These are phyloP conservation scores for Rhynchopsitta pachyrhyncha DNA, from an alignment of 2,113 vertebrate genomes.

Conservation along the genomic window DNA sequence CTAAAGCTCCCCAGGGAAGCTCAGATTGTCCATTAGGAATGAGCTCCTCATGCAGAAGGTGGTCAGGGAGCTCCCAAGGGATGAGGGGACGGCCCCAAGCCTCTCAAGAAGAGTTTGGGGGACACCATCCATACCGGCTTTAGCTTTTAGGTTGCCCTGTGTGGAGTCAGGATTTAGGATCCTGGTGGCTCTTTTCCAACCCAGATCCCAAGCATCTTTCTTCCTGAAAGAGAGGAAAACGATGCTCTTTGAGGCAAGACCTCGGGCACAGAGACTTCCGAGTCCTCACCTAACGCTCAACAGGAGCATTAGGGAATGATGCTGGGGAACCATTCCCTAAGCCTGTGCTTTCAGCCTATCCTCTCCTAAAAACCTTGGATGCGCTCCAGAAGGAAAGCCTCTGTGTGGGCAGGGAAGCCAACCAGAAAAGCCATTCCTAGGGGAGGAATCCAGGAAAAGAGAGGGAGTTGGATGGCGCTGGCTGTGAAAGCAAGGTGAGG, in stretches of 20 bases:
- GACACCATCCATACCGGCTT: neutral
- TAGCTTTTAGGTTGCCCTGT: neutral
- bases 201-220: neutral
- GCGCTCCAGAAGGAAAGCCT: neutral
- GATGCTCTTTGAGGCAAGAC: neutral
- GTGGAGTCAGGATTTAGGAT: neutral
- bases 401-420: neutral
- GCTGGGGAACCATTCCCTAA: neutral
- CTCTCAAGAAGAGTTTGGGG: neutral
- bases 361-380: neutral
- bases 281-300: neutral
- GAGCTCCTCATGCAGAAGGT: neutral
- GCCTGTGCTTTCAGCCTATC: fast-evolving
- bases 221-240: neutral
- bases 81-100: neutral
- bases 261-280: neutral
- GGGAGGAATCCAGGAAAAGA: neutral
- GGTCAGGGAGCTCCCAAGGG: neutral
- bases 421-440: neutral
- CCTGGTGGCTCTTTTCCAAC: neutral
- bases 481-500: neutral
- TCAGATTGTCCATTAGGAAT: neutral
- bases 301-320: neutral
- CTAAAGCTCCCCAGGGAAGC: neutral
- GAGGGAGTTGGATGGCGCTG: too few relatives aligned